Evolutionary conservation across 2,113 vertebrate genomes (phyloP).

Genomic region (Aphelocoma coerulescens): DNA sequence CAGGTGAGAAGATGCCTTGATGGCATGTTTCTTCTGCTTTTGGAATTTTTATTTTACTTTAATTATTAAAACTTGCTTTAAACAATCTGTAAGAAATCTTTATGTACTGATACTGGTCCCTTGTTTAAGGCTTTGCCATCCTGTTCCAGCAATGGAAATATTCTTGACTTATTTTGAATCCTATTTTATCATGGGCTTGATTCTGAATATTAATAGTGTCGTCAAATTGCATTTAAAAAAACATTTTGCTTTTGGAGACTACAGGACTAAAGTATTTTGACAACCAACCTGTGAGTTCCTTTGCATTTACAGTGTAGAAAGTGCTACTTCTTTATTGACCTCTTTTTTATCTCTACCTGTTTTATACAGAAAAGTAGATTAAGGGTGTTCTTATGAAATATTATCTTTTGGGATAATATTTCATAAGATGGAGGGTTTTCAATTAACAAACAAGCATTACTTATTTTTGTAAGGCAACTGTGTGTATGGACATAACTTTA

Average conservation of each 20-base stretch:
- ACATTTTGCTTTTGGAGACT: not conserved
- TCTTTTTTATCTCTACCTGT: not conserved
- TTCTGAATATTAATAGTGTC: not conserved
- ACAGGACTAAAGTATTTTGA: not conserved
- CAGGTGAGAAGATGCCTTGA: slow-evolving; percentile 72
- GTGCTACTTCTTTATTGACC: not conserved
- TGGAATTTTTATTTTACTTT: not conserved
- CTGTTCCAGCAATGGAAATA: not conserved
- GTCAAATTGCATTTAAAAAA: not conserved
- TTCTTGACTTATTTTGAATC: not conserved
- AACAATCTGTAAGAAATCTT: not conserved
- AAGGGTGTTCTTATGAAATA: not conserved
- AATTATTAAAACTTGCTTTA: not conserved
- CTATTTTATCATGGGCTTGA: not conserved
- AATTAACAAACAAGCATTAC: not conserved
- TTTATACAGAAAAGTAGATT: not conserved
- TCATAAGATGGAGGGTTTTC: not conserved
- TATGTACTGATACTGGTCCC: accelerated
- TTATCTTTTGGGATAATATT: not conserved
- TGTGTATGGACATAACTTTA: not conserved
- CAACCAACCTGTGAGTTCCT: not conserved
- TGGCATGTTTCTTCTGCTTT: accelerated
- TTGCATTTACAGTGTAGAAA: not conserved
- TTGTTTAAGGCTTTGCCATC: not conserved
- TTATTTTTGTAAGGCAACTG: not conserved